These are phyloP conservation scores for Sarcophaga subvicina DNA, from an alignment of 2,888 invertebrate genomes.

Conservation along the genomic window DNA sequence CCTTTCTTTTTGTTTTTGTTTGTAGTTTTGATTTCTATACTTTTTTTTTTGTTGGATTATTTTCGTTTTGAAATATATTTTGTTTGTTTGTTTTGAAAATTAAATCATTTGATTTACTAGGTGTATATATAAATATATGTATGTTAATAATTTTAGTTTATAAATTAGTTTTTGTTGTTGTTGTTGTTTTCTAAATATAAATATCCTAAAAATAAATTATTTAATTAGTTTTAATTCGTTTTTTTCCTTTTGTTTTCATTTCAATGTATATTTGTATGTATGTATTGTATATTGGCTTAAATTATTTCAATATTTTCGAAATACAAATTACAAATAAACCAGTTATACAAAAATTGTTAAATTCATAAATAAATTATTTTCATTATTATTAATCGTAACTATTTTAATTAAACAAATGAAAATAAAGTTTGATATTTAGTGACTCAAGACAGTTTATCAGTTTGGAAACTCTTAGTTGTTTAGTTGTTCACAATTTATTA, in stretches of 20 bases:
- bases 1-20: not conserved
- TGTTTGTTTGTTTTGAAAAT: slow-evolving; percentile 28
- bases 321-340: slow-evolving; percentile 32
- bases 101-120: slow-evolving; percentile 41
- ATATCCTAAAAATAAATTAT: slow-evolving; percentile 53
- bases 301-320: slow-evolving; percentile 15
- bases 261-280: not conserved
- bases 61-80: not conserved
- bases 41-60: not conserved
- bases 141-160: slow-evolving; percentile 36
- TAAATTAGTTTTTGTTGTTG: not conserved
- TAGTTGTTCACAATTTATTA: slow-evolving; percentile 15
- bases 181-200: slow-evolving; percentile 8
- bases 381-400: too few relatives aligned
- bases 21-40: slow-evolving; percentile 18
- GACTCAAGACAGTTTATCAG: slow-evolving; percentile 39
- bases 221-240: slow-evolving; percentile 10
- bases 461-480: slow-evolving; percentile 44
- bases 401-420: not conserved
- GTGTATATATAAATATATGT: slow-evolving; percentile 21
- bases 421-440: slow-evolving; percentile 16
- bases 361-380: too few relatives aligned
- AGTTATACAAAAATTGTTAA: slow-evolving; percentile 11
- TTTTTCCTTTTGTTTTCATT: not conserved
- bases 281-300: slow-evolving; percentile 37